These are phyloP conservation scores for Semicossyphus pulcher DNA, from an alignment of 2,113 vertebrate genomes.

Conservation along the genomic window DNA sequence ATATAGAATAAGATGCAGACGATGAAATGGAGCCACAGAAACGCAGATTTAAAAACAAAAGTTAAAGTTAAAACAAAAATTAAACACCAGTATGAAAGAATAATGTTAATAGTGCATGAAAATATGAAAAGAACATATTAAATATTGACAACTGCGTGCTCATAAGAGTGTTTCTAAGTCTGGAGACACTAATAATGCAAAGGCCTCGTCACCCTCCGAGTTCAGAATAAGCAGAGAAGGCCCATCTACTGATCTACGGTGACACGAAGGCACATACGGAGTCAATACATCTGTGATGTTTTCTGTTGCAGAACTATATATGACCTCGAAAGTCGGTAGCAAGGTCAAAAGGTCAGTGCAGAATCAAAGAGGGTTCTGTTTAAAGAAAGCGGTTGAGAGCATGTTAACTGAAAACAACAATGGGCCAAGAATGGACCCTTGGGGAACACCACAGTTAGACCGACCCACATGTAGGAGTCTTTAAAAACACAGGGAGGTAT, in stretches of 20 bases:
- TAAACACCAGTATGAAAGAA: background rate
- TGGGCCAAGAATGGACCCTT: slow-evolving; percentile 4
- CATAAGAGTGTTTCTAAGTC: background rate
- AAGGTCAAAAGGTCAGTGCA: background rate
- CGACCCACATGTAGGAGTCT: no score
- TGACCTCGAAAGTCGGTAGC: background rate
- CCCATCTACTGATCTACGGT: background rate
- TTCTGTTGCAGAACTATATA: background rate
- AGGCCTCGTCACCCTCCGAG: background rate
- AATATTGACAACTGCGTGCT: background rate
- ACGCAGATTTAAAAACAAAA: background rate
- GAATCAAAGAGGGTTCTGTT: background rate
- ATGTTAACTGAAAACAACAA: background rate
- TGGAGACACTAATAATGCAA: background rate
- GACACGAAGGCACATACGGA: no score
- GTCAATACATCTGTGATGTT: background rate
- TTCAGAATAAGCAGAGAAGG: background rate
- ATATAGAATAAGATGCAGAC: background rate
- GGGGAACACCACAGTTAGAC: no score
- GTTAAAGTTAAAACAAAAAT: background rate
- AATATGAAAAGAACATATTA: background rate
- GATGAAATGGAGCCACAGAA: background rate
- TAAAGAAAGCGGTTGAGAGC: no score
- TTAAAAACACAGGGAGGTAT: no score
- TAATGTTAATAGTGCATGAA: background rate